phyloP scores from a whole-genome alignment of 2,797 vertebrate species.

The Xenentodon cancila region DNA sequence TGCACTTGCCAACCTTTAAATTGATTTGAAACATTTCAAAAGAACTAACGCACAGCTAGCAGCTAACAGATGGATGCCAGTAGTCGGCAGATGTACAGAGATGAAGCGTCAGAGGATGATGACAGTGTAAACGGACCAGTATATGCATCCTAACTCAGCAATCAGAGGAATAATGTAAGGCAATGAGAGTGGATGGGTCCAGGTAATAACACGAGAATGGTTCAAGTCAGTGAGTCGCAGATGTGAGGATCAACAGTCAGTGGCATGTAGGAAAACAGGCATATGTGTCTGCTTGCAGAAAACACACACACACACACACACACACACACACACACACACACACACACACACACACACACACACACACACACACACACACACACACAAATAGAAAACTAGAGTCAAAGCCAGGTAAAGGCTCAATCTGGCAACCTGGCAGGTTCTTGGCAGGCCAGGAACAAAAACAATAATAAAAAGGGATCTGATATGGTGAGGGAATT shows the following conservation, averaged over 20 bases:
- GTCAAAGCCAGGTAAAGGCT: not conserved
- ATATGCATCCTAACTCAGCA: not conserved
- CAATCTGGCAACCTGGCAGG: not conserved
- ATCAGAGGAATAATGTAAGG: constrained; percentile 19
- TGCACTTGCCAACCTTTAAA: constrained; percentile 57
- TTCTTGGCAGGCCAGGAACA: not conserved
- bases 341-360: not conserved
- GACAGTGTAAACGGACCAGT: not conserved
- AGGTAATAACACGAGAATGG: constrained; percentile 11
- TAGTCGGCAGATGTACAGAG: constrained; percentile 29
- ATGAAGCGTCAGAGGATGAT: constrained; percentile 18
- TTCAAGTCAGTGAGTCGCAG: constrained; percentile 14
- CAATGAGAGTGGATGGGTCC: constrained; percentile 11
- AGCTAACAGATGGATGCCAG: constrained; percentile 42
- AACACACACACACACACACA: not conserved
- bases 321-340: not conserved
- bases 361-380: not conserved
- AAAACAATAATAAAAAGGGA: constrained; percentile 5
- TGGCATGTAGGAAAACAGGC: not conserved
- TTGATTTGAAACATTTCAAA: constrained; percentile 38
- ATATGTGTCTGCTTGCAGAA: constrained; percentile 2
- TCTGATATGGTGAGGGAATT: not conserved
- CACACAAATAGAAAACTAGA: not conserved
- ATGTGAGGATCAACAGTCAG: not conserved
- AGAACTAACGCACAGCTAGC: constrained; percentile 14